A percentile compares a stretch with the other conserved stretches of the same genome.
phyloP scores from a whole-genome alignment of 1,140 invertebrate species.

The Nephotettix cincticeps region DNA sequence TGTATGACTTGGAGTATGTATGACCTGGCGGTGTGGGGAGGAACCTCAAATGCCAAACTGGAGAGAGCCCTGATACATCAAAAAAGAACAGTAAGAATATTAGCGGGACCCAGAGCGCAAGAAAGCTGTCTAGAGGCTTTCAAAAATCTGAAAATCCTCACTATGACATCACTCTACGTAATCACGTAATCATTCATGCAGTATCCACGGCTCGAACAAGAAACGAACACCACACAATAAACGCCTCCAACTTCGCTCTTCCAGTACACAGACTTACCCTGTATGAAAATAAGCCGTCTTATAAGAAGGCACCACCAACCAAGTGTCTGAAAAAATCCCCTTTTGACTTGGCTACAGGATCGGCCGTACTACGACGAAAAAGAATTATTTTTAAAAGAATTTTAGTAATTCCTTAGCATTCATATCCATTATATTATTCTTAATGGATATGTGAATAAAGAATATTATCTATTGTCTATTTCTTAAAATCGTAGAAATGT shows the following conservation, averaged over 20 bases:
- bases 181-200: too few species aligned
- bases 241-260: background rate
- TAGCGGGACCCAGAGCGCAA: background rate
- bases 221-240: too few species aligned
- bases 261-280: background rate
- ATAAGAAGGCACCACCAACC: background rate
- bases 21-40: too few species aligned
- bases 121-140: background rate
- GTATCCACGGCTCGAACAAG: too few species aligned
- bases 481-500: background rate
- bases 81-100: background rate
- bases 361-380: background rate
- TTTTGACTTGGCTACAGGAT: background rate
- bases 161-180: background rate
- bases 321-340: background rate
- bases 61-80: background rate
- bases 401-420: background rate
- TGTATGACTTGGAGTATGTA: too few species aligned
- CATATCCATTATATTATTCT: background rate
- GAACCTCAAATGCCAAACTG: background rate
- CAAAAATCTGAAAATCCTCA: background rate
- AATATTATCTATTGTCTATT: too few species aligned
- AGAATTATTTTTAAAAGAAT: background rate
- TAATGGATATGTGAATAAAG: too few species aligned
- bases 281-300: background rate